These are phyloP conservation scores for Drosophila cognata DNA, from an alignment of 2,888 invertebrate species.

Conservation along the genomic window DNA sequence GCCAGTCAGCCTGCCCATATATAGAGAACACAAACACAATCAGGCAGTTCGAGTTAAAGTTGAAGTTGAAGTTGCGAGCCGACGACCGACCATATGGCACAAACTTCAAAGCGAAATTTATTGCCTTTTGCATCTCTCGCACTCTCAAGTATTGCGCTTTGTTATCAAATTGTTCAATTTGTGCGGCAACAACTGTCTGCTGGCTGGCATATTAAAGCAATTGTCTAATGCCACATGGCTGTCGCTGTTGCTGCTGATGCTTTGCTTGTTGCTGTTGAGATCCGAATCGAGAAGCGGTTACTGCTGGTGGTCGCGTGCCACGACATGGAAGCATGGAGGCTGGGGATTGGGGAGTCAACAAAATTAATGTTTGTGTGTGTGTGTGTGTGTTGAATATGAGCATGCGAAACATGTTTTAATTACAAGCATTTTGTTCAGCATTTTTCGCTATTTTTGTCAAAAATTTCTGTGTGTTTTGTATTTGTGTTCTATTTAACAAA, in stretches of 20 bases:
- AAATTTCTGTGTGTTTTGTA: slow-evolving; percentile 27
- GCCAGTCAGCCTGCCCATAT: slow-evolving; percentile 42
- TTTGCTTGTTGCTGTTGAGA: slow-evolving; percentile 5
- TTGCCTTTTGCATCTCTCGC: slow-evolving; percentile 50
- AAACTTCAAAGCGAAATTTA: slow-evolving; percentile 60
- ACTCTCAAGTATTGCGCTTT: slow-evolving; percentile 51
- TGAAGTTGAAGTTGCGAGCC: slow-evolving; percentile 28
- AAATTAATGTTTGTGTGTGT: slow-evolving; percentile 1
- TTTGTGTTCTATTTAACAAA: slow-evolving; percentile 12
- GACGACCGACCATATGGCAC: slow-evolving; percentile 50
- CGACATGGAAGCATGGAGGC: neutral
- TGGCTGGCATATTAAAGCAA: slow-evolving; percentile 73
- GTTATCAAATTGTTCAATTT: slow-evolving; percentile 78
- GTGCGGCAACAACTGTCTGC: slow-evolving; percentile 50
- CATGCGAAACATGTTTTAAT: slow-evolving; percentile 72
- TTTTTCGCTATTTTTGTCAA: slow-evolving; percentile 68
- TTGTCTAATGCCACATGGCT: slow-evolving; percentile 75
- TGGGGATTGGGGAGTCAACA: slow-evolving; percentile 2
- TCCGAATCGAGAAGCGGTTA: slow-evolving; percentile 12
- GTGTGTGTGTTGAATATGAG: slow-evolving; percentile 52
- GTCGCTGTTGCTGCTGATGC: slow-evolving; percentile 10
- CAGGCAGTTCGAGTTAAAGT: slow-evolving; percentile 33
- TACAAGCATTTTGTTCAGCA: slow-evolving; percentile 53
- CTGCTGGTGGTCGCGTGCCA: slow-evolving; percentile 74
- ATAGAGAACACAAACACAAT: slow-evolving; percentile 6